Conservation (phyloP, 2,113 vertebrate species). For the Arothron firmamentum region DNA sequence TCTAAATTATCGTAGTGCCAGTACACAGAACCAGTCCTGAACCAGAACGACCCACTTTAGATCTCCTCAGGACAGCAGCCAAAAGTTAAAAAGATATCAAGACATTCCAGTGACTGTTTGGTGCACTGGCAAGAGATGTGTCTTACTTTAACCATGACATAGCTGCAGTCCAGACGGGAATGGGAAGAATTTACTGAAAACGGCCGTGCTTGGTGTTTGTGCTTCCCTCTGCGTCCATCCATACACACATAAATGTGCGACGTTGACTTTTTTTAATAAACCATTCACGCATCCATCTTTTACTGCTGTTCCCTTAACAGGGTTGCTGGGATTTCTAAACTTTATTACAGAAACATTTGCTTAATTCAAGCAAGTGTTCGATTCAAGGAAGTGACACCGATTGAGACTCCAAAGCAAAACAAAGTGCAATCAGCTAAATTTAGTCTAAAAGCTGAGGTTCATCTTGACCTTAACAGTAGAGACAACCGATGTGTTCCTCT, state of each 20-base stretch:
- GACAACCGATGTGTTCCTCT: not conserved
- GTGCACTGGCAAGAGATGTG: conserved; percentile 27
- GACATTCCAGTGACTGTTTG: conserved; percentile 22
- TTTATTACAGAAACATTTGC: too few relatives aligned
- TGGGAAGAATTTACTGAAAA: not conserved
- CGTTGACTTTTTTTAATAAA: not conserved
- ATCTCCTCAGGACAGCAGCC: conserved; percentile 35
- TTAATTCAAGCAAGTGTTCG: too few relatives aligned
- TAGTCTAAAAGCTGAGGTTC: not conserved
- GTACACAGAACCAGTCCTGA: conserved; percentile 40
- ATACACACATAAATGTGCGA: not conserved
- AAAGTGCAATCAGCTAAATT: conserved; percentile 23
- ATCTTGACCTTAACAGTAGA: not conserved
- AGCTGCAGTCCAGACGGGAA: not conserved
- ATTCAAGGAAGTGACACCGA: too few relatives aligned
- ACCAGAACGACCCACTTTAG: conserved; percentile 63
- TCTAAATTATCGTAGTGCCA: conserved; percentile 15
- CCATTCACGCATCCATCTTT: too few relatives aligned
- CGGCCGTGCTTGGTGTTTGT: not conserved
- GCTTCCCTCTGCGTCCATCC: too few relatives aligned
- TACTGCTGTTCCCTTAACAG: conserved; percentile 1
- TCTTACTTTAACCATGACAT: conserved; percentile 19
- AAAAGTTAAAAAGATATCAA: conserved; percentile 47
- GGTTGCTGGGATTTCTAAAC: not conserved
- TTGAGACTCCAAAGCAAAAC: not conserved